Percentiles rank a stretch among this genome's conserved stretches.
Evolutionary conservation across 2,888 invertebrate species (phyloP).

Genomic region (Pristionchus exspectatus): DNA sequence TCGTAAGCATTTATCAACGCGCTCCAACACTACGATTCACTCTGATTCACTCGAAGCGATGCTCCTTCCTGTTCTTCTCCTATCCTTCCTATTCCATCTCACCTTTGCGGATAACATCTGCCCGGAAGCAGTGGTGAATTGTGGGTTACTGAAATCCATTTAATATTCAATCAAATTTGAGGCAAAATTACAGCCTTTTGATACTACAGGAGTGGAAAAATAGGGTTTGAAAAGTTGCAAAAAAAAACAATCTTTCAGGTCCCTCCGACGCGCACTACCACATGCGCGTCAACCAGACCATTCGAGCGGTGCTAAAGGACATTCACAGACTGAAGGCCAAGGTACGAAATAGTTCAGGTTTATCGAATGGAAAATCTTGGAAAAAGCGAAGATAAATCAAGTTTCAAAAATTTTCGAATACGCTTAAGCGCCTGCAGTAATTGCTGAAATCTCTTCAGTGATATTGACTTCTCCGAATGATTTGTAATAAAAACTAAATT

Average conservation of each 20-base stretch:
- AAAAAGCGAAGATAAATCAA: no score
- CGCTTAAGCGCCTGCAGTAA: no score
- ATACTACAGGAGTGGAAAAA: no score
- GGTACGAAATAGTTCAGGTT: no score
- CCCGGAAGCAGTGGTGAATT: background rate
- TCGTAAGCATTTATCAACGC: background rate
- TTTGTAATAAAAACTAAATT: background rate
- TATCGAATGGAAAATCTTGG: no score
- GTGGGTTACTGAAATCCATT: background rate
- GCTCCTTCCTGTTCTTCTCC: background rate
- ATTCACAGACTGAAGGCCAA: background rate
- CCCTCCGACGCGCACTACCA: background rate
- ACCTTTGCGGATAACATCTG: background rate
- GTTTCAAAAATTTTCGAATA: no score
- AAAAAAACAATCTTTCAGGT: no score
- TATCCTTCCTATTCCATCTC: background rate
- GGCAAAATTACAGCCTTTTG: no score
- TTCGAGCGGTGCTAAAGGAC: background rate
- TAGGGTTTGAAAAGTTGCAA: no score
- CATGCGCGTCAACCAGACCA: background rate
- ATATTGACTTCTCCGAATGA: background rate
- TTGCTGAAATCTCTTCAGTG: no score
- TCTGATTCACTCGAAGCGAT: background rate
- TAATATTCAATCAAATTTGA: no score
- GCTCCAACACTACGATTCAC: background rate